Base-by-base conservation (phyloP, 2,888 invertebrate species). In the Macaria notata region DNA sequence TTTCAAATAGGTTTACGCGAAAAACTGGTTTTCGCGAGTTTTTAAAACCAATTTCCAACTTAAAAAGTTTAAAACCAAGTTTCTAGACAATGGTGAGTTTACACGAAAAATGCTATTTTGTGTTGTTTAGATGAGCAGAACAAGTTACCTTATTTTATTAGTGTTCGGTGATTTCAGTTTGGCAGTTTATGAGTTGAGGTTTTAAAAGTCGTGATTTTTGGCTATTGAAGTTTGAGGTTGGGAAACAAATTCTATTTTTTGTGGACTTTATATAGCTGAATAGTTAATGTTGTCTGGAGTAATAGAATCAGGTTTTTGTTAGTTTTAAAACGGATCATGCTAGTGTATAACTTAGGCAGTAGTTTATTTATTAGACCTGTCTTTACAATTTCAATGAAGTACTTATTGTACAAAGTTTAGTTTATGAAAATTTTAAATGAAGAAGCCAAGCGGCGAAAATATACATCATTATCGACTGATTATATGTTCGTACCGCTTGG, bases 31-130 rank as follows among this genome's bases (percentile, higher is more conserved):
- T 43, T 62, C 61, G 31, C 46, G 47, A 66, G 57, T 64, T 66
- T 64, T 64, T 61, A 64, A 66, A 64, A 62, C 64, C 57, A 66
- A 62, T 66, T 66, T 61, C 9, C 53, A 63, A 62, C 58, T 62
- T 63, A 19, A 19, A 19, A 19, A 36, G 33, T 36, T 36, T 6
- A 41, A 45, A 59, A 45, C 48, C 50, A 38, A 47, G 59, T 66
- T 64, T 45, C 49, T 47, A 63, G 62, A 64, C 64, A 64, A 64
- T 58, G 44, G 61, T 49, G 33, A 46, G 54, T 51, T 49, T 51
- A 48, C 54, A 55, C 51, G 45, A 59, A 59, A 58, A 44, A 50
- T 49, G 31, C 5, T 33, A 4, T 31, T 52, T 36, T 33, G n/a
- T 9, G 4, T 38, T 44, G 44, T 47, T 47, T 47, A 41, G 31